Base-by-base conservation (phyloP, 2,888 invertebrate genomes). In the Pyrochroa serraticornis region DNA sequence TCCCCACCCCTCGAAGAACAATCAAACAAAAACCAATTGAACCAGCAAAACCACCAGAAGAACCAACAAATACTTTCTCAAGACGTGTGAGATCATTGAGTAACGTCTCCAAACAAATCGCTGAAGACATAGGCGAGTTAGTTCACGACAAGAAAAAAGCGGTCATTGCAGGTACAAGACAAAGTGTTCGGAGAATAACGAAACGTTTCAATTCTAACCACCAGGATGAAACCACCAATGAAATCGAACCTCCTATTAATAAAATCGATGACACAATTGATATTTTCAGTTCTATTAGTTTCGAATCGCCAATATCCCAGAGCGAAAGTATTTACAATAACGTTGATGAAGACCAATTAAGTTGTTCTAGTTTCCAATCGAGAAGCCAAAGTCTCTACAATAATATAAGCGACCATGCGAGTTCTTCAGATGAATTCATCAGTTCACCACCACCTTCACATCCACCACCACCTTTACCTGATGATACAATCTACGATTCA, bases 121-220 rank as follows among this genome's bases (percentile, higher is more conserved):
- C 82, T 0, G 85, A 82, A 63, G 85, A 85, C 69, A 82, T 85
- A 10, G 82, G 83, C 0, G 79, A 79, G 30, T 82, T 83, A 76
- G 82, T 85, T 0, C 75, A 82, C 71, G 79, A 83, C 71, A 82
- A 81, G 65, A 81, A 82, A 50, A 86, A 84, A 63, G 86, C 87
- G 37, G 84, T 88, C 1, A 84, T 87, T 47, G 87, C 87, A 70
- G 82, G 85, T 49, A 88, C 88, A 0, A 81, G 83, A 65, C 82
- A 75, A 77, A 81, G 77, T 75, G 75, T 80, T 6, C 69, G 79
- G 34, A 75, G 70, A 63, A 69, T 79, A 35, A 75, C 77, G 3
- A 71, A 74, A 58, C 65, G 75, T 33, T 79, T 79, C 63, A 75
- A 71, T 63, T 70, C 69, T 7, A 56, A 56, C 47, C 67, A 68